phyloP scores from a whole-genome alignment of 2,888 invertebrate genomes.

The Poecilobothrus nobilitatus region DNA sequence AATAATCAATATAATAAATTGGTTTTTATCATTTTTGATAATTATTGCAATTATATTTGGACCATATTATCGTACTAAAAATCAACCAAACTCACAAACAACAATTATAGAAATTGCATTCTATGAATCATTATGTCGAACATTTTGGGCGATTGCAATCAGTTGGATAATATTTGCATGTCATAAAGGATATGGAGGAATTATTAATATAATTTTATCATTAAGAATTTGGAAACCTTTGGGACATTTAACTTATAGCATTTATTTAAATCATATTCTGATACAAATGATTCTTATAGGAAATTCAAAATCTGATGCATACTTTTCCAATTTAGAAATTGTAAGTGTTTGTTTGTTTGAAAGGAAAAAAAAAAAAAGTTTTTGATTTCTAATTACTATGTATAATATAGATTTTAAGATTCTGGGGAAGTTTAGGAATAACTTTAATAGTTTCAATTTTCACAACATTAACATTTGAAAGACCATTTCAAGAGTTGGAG shows the following conservation, averaged over 20 bases:
- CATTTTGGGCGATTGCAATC: slow-evolving; percentile 23
- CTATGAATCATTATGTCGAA: slow-evolving; percentile 21
- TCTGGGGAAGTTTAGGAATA: slow-evolving; percentile 44
- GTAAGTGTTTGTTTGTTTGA: slow-evolving; percentile 18
- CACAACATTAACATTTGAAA: slow-evolving; percentile 45
- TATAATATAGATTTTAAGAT: slow-evolving; percentile 41
- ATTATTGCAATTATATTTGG: slow-evolving; percentile 21
- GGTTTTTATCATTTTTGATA: slow-evolving; percentile 18
- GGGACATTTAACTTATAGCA: slow-evolving; percentile 22
- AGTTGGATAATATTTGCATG: slow-evolving; percentile 27
- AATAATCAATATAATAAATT: slow-evolving; percentile 12
- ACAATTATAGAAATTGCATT: slow-evolving; percentile 20
- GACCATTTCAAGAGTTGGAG: slow-evolving; percentile 45
- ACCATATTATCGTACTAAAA: slow-evolving; percentile 16
- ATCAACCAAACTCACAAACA: not conserved
- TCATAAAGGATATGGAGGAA: slow-evolving; percentile 23
- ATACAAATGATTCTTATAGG: slow-evolving; percentile 21
- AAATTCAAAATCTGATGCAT: slow-evolving; percentile 14
- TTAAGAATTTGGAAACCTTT: slow-evolving; percentile 25
- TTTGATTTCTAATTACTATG: too few relatives aligned
- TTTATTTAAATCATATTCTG: slow-evolving; percentile 24
- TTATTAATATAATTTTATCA: slow-evolving; percentile 24
- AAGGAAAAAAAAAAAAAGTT: too few relatives aligned
- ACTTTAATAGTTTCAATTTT: slow-evolving; percentile 39
- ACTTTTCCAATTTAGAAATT: slow-evolving; percentile 20